phyloP scores from a whole-genome alignment of 2,113 vertebrate genomes.

The Burhinus oedicnemus region DNA sequence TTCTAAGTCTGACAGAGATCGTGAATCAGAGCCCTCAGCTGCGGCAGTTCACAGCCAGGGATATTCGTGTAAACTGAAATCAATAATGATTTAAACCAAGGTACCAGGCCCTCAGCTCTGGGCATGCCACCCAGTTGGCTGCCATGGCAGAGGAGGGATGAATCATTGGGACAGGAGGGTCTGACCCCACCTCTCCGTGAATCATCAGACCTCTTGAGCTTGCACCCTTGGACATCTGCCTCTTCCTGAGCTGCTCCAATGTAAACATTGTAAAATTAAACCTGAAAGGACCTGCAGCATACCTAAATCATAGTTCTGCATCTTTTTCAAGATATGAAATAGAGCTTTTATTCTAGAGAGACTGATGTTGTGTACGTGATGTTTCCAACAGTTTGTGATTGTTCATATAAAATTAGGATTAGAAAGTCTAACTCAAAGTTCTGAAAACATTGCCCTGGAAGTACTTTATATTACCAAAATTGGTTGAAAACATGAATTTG shows the following conservation, averaged over 20 bases:
- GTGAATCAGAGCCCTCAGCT: slow-evolving; percentile 40
- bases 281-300: not conserved
- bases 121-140: not conserved
- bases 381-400: not conserved
- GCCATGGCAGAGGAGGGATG: not conserved
- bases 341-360: not conserved
- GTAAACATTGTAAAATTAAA: slow-evolving; percentile 21
- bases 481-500: not conserved
- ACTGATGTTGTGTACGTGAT: not conserved
- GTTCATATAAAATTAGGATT: not conserved
- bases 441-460: not conserved
- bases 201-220: slow-evolving; percentile 17
- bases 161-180: slow-evolving; percentile 21
- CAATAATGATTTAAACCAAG: slow-evolving; percentile 45
- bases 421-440: not conserved
- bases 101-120: slow-evolving; percentile 10
- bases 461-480: not conserved
- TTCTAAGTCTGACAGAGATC: not conserved
- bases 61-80: slow-evolving; percentile 34
- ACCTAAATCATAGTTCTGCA: not conserved
- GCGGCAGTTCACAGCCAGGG: slow-evolving; percentile 5
- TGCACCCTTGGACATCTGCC: slow-evolving; percentile 6
- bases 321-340: not conserved
- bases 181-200: slow-evolving; percentile 6
- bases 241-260: not conserved